Percentiles rank a stretch among this genome's conserved stretches.
phyloP scores from a whole-genome alignment of 2,113 vertebrate genomes.

The Calyptomena viridis region DNA sequence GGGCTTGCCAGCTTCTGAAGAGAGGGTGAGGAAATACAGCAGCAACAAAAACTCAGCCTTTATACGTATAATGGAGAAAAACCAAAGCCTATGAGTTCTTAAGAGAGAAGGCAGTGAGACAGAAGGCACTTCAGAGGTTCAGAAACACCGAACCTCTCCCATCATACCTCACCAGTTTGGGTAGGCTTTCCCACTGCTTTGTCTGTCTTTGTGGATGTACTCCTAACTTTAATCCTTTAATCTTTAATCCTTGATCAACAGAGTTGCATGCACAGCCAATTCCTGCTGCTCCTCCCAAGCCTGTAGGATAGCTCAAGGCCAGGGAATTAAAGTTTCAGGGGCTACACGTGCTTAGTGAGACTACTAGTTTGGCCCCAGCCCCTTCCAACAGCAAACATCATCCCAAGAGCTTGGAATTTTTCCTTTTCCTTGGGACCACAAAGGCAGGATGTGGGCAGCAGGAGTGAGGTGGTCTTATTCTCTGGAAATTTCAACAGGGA shows the following conservation, averaged over 20 bases:
- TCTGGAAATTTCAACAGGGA: neutral
- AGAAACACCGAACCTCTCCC: no score
- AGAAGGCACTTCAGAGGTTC: neutral
- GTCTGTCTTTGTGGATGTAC: rapidly evolving
- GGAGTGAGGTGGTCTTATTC: neutral
- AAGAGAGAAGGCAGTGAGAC: neutral
- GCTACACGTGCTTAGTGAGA: rapidly evolving
- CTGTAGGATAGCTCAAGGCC: neutral
- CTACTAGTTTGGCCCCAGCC: neutral
- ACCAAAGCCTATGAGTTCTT: neutral
- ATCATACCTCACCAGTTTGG: neutral
- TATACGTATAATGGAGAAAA: neutral
- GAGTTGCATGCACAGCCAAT: neutral
- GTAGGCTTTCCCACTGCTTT: neutral
- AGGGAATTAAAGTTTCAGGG: neutral
- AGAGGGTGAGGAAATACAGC: neutral
- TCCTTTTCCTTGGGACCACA: neutral
- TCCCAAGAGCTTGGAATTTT: neutral
- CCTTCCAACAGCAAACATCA: neutral
- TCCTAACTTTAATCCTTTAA: no score
- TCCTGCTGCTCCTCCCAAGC: neutral
- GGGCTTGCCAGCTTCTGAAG: neutral
- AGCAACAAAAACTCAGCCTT: neutral
- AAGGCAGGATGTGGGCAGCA: neutral
- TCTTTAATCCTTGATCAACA: neutral